Percentiles rank a stretch among this genome's conserved stretches.
Evolutionary conservation across 2,888 invertebrate genomes (phyloP).

Genomic region (Napeogenes inachia): DNA sequence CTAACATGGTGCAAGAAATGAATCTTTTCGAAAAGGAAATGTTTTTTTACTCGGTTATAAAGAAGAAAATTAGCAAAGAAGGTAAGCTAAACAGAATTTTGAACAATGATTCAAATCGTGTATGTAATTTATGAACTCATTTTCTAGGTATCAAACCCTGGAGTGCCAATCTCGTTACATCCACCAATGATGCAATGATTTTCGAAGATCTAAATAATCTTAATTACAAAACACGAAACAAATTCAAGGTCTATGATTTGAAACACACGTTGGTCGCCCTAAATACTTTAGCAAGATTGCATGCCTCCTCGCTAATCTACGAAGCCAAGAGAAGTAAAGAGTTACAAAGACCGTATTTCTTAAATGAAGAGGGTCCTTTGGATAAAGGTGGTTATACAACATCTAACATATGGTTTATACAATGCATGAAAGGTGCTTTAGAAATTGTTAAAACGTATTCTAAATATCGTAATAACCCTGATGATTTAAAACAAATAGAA

Average conservation of each 20-base stretch:
- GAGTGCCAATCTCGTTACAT: constrained; percentile 51
- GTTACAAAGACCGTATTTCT: constrained; percentile 40
- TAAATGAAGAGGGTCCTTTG: constrained; percentile 51
- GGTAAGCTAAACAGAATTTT: constrained; percentile 42
- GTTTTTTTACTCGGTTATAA: constrained; percentile 53
- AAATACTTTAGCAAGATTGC: constrained; percentile 67
- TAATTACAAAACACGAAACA: constrained; percentile 51
- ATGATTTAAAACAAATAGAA: constrained; percentile 43
- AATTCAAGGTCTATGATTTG: constrained; percentile 61
- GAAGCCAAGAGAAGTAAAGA: constrained; percentile 62
- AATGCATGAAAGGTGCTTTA: constrained; percentile 58
- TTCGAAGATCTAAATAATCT: constrained; percentile 61
- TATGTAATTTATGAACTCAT: constrained; percentile 1
- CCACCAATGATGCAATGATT: constrained; percentile 53
- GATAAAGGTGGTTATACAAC: constrained; percentile 50
- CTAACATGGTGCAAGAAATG: constrained; percentile 56
- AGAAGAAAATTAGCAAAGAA: constrained; percentile 43
- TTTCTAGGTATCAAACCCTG: constrained; percentile 54
- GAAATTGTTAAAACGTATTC: constrained; percentile 53
- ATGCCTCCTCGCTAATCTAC: constrained; percentile 71
- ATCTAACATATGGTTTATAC: constrained; percentile 51
- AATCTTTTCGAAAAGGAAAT: constrained; percentile 57
- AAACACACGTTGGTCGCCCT: constrained; percentile 67
- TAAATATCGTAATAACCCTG: constrained; percentile 42
- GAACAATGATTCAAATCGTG: neutral